Base-by-base conservation (phyloP, 2,888 invertebrate species). In the Steinernema carpocapsae region DNA sequence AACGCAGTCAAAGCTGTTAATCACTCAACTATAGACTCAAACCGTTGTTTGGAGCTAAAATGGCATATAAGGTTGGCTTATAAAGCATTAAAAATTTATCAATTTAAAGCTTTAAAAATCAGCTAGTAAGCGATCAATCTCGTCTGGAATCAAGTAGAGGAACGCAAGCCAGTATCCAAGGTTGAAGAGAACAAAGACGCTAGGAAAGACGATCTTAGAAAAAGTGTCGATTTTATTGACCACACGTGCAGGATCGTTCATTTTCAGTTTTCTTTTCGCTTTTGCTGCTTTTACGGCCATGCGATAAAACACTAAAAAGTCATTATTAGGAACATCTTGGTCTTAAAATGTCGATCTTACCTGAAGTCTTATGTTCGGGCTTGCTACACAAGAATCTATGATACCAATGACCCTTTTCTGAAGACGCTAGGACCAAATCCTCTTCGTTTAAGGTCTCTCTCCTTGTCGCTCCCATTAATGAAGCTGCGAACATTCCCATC, bases 151-250 rank as follows among this genome's bases (percentile, higher is more conserved):
- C 80, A 79, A 81, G 56, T 84, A 82, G 75, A 93, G 89, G 86
- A 92, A 93, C 7, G 91, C 91, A 82, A 91, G 92, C 93, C 93
- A 94, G 87, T 94, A 94, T 88, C 93, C 91, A n/a, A 92, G 88
- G 88, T 94, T 94, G 84, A 94, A 93, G 17, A 92, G 89, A 0
- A 93, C 88, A 88, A 93, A 94, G 64, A 92, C 90, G 71, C 92
- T 84, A 0, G 94, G 94, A 87, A 94, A 94, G 42, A 93, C 91
- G 59, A 93, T 75, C 70, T 84, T 83, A n/a, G 82, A 81, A 37
- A 80, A 77, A 59, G 78, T 79, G 72, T 83, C 83, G 76, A 84
- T 83, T 45, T 80, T 76, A 71, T 84, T 82, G 22, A 84, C 84
- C 2, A 82, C 80, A 76, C 79, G 72, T 0, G 81, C 80, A 0